Percentiles rank a stretch among this genome's conserved stretches.
Conservation (phyloP, 2,888 invertebrate species). For the Drosophila multiciliata region DNA sequence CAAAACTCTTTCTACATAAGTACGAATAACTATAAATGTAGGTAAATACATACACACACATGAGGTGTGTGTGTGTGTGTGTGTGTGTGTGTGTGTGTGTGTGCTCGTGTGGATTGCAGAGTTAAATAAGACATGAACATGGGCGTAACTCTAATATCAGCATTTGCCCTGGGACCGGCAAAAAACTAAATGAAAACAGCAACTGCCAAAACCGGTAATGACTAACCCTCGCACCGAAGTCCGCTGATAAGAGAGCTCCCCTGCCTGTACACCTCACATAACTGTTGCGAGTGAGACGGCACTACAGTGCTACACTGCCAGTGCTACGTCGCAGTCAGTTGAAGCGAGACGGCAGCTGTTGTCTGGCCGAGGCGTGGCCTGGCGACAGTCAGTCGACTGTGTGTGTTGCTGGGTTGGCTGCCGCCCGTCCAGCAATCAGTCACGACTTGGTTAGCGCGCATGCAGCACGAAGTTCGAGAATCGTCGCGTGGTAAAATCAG, state of each 20-base stretch:
- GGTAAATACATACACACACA: conserved; percentile 4
- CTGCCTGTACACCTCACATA: conserved; percentile 4
- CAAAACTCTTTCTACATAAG: conserved; percentile 4
- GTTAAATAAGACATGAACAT: conserved; percentile 77
- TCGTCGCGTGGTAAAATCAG: conserved; percentile 54
- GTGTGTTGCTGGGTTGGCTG: conserved; percentile 57
- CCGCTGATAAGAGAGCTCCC: conserved; percentile 60
- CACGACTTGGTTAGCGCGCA: conserved; percentile 80
- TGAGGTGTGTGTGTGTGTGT: too few relatives aligned
- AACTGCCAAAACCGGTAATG: conserved; percentile 74
- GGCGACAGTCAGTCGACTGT: conserved; percentile 11
- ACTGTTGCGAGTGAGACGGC: conserved; percentile 26
- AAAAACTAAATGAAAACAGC: conserved; percentile 56
- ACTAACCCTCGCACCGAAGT: conserved; percentile 67
- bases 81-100: conserved; percentile 5
- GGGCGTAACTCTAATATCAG: conserved; percentile 77
- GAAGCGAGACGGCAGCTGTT: conserved; percentile 38
- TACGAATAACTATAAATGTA: not conserved
- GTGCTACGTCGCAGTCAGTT: conserved; percentile 10
- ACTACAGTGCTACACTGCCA: not conserved
- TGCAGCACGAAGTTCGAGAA: conserved; percentile 71
- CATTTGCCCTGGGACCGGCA: conserved; percentile 52
- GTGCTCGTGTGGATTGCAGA: conserved; percentile 54
- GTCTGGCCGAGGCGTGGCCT: conserved; percentile 58
- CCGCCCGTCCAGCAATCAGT: conserved; percentile 74